Base-by-base conservation (phyloP, 2,113 vertebrate genomes). In the Chloebia gouldiae region DNA sequence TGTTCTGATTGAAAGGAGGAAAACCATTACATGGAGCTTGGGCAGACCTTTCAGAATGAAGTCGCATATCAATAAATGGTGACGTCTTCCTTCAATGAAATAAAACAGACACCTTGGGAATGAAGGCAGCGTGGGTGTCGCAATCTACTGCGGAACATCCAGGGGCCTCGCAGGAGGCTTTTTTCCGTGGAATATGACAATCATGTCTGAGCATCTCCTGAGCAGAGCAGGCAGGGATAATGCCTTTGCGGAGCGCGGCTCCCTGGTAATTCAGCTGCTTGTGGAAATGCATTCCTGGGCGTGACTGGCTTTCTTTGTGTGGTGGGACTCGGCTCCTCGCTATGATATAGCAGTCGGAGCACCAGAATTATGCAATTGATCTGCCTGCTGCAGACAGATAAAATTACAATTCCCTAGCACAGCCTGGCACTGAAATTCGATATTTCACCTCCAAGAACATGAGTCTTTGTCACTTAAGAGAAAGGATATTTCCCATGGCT, bases 361-460 rank as follows among this genome's bases (percentile, higher is more conserved):
- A 66, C 72, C 91, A 87, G 84, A 92, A 92, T 96, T 95, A 86
- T 93, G 88, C 93, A 93, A 96, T 95, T 95, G 94, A 96, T 97
- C 95, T 86, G 90, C 27, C 13, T 83, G 87, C 76, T 86, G 85
- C 94, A 97, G 95, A 95, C 92, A 96, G 93, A 95, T 73, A 86
- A 76, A 95, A 85, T 96, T 94, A 92, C 85, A 96, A 72, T 78
- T 92, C 85, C 69, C 88, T 94, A 5, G 0, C 71, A 68, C 44
- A 88, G 87, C 88, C 81, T 4, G 0, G 76, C 79, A 66, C 13
- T 88, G 95, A 96, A 96, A 97, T 85, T 33, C 86, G 92, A 96
- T 95, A 96, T 90, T 95, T 95, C 88, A 94, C 92, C 95, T 95
- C 96, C 79, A 96, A 92, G 95, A 96, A 94, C 71, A 83, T 10